Conservation (phyloP, 1,140 invertebrate species). For the Lepidostoma basale region DNA sequence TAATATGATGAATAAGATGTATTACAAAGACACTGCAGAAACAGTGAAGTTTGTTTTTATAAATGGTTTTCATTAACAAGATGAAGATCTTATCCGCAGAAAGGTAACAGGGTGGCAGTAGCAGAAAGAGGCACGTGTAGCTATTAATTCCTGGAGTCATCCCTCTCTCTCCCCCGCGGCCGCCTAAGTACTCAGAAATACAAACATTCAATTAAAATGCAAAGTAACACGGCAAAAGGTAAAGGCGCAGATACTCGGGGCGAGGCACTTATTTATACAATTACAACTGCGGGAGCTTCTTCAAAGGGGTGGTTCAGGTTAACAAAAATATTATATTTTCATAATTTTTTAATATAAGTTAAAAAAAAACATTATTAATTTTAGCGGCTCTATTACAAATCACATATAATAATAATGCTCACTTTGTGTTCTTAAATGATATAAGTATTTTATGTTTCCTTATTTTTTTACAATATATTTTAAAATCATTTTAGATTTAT, state of each 20-base stretch:
- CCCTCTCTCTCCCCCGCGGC: slow-evolving; percentile 26
- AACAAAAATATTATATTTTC: background rate
- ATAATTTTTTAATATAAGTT: background rate
- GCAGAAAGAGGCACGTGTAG: slow-evolving; percentile 38
- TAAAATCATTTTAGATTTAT: too few species aligned
- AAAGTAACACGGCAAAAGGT: slow-evolving; percentile 47
- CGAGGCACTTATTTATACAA: slow-evolving; percentile 46
- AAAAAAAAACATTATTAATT: too few species aligned
- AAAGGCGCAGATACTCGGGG: slow-evolving; percentile 36
- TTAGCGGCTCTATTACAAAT: too few species aligned
- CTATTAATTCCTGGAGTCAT: slow-evolving; percentile 33
- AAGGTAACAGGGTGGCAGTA: slow-evolving; percentile 8
- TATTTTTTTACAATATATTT: too few species aligned
- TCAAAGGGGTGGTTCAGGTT: background rate
- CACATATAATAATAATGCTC: too few species aligned
- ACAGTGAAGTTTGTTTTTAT: too few species aligned
- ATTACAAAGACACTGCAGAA: too few species aligned
- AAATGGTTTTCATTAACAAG: slow-evolving; percentile 11
- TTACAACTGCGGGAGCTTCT: slow-evolving; percentile 32
- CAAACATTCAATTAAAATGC: slow-evolving; percentile 48
- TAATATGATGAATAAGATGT: too few species aligned
- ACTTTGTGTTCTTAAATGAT: too few species aligned
- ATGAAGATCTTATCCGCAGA: slow-evolving; percentile 11
- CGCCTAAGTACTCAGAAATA: slow-evolving; percentile 41
- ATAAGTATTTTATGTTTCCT: too few species aligned